These are phyloP conservation scores for Cephus sareptanus DNA, from an alignment of 2,888 invertebrate species.

Conservation along the genomic window DNA sequence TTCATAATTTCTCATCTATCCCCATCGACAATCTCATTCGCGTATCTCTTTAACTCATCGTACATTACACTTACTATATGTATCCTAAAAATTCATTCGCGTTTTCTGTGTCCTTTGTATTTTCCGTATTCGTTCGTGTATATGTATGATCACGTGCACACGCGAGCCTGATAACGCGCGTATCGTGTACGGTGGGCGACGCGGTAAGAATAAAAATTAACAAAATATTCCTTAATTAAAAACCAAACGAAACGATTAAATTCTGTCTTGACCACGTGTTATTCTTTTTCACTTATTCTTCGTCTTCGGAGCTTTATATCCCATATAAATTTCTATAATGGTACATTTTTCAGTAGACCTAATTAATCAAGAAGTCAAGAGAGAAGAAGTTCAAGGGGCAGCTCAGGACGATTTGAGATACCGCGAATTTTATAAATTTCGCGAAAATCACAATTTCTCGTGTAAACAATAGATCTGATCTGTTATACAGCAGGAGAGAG, in stretches of 20 bases:
- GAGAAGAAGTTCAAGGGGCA: neutral
- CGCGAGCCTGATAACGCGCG: neutral
- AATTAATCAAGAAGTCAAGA: neutral
- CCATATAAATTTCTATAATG: neutral
- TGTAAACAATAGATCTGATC: neutral
- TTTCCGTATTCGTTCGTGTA: neutral
- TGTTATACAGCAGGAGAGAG: neutral
- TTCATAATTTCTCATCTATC: neutral
- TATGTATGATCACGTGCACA: neutral
- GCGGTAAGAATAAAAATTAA: neutral
- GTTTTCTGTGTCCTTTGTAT: neutral
- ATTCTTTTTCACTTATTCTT: slow-evolving; percentile 11
- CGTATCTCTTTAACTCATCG: neutral
- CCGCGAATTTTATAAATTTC: neutral
- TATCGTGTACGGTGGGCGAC: neutral
- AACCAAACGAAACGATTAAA: neutral
- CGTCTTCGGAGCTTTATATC: neutral
- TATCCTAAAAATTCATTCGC: slow-evolving; percentile 23
- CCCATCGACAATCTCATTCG: neutral
- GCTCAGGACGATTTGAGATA: neutral
- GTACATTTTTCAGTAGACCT: neutral
- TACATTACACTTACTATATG: slow-evolving; percentile 22
- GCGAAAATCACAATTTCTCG: neutral
- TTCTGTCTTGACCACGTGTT: slow-evolving; percentile 7
- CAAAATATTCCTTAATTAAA: neutral